phyloP scores from a whole-genome alignment of 2,113 vertebrate genomes.

The Sebastes schlegelii region DNA sequence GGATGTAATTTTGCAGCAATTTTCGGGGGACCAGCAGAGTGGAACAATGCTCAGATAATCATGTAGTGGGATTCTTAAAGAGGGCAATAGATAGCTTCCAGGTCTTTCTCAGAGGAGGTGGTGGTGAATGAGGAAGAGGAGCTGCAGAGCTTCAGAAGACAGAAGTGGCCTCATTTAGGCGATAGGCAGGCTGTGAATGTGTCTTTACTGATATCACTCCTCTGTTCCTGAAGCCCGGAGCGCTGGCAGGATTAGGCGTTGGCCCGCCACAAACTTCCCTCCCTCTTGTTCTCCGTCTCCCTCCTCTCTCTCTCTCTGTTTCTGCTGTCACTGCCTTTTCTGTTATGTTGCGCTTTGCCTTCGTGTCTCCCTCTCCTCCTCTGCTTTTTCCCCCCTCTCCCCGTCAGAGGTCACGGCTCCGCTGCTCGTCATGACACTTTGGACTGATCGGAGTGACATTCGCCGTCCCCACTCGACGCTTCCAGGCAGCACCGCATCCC shows the following conservation, averaged over 20 bases:
- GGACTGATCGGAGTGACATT: slow-evolving; percentile 62
- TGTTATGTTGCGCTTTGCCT: slow-evolving; percentile 29
- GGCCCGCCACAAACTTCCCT: slow-evolving; percentile 53
- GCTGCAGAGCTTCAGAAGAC: slow-evolving; percentile 21
- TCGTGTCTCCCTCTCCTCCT: slow-evolving; percentile 35
- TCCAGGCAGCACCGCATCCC: slow-evolving; percentile 30
- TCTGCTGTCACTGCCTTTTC: slow-evolving; percentile 58
- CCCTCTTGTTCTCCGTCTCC: slow-evolving; percentile 6
- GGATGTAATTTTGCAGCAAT: slow-evolving; percentile 22
- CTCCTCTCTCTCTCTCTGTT: neutral
- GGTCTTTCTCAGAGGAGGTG: slow-evolving; percentile 55
- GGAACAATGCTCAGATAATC: slow-evolving; percentile 31
- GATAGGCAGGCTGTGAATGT: slow-evolving; percentile 58
- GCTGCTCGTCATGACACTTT: slow-evolving; percentile 57
- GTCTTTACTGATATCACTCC: slow-evolving; percentile 67
- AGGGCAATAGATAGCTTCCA: slow-evolving; percentile 58
- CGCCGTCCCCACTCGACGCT: slow-evolving; percentile 28
- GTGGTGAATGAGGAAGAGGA: slow-evolving; percentile 35
- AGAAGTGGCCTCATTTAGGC: slow-evolving; percentile 68
- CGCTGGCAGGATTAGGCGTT: slow-evolving; percentile 49
- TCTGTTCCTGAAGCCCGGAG: slow-evolving; percentile 51
- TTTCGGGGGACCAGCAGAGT: slow-evolving; percentile 3
- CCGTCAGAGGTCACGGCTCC: slow-evolving; percentile 62
- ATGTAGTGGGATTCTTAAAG: slow-evolving; percentile 44
- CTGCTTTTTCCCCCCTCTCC: neutral